Conservation (phyloP, 2,888 invertebrate species). For the Listrodromus nycthemerus region DNA sequence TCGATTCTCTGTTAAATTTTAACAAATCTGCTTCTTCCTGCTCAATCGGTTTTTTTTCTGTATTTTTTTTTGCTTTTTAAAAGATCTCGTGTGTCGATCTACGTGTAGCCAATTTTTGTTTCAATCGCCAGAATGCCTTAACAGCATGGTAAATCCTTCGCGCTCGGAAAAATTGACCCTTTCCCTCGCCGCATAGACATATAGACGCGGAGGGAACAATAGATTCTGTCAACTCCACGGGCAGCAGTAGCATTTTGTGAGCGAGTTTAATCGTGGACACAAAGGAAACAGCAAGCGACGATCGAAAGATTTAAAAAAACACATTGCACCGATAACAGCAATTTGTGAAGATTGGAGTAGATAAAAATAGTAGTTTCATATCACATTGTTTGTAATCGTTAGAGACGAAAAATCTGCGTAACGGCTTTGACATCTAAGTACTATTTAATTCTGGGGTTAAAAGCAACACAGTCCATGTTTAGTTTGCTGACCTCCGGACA, state of each 20-base stretch:
- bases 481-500: constrained; percentile 59
- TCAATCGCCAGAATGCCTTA: constrained; percentile 20
- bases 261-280: constrained; percentile 18
- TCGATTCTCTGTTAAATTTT: constrained; percentile 84
- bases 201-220: constrained; percentile 9
- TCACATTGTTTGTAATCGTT: constrained; percentile 69
- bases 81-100: constrained; percentile 22
- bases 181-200: background rate
- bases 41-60: constrained; percentile 53
- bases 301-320: constrained; percentile 30
- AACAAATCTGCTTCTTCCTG: constrained; percentile 77
- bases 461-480: constrained; percentile 67
- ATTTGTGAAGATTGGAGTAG: constrained; percentile 63
- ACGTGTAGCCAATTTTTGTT: constrained; percentile 38
- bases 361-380: constrained; percentile 67
- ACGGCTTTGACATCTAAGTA: constrained; percentile 69
- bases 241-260: constrained; percentile 11
- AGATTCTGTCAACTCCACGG: constrained; percentile 7
- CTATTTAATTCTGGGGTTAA: constrained; percentile 68
- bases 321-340: constrained; percentile 66
- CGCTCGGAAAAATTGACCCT: background rate
- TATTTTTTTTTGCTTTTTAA: constrained; percentile 1
- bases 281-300: constrained; percentile 35
- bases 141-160: constrained; percentile 24
- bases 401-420: constrained; percentile 65